Conservation (phyloP, 2,888 invertebrate genomes). For the Linyphia triangularis region DNA sequence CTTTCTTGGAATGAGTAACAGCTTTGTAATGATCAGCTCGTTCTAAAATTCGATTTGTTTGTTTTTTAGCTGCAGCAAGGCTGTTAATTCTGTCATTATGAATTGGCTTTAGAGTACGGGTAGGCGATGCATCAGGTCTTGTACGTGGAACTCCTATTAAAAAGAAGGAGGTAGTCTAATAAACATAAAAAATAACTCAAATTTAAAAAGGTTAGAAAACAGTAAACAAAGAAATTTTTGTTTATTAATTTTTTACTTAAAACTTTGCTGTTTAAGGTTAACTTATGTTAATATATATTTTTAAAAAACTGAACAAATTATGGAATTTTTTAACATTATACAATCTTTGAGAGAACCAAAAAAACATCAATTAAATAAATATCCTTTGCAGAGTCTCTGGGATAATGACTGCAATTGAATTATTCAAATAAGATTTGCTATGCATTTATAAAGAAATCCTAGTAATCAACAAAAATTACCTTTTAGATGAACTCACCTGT, state of each 20-base stretch:
- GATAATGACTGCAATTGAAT: too few relatives aligned
- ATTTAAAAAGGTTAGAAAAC: not conserved
- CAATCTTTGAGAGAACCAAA: not conserved
- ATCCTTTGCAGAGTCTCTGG: too few relatives aligned
- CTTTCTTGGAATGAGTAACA: conserved; percentile 62
- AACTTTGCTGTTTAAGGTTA: too few relatives aligned
- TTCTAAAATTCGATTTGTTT: conserved; percentile 64
- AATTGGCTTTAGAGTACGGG: conserved; percentile 62
- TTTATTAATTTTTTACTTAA: not conserved
- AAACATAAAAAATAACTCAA: not conserved
- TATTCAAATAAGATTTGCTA: too few relatives aligned
- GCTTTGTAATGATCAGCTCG: conserved; percentile 70
- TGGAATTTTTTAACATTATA: not conserved
- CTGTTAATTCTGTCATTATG: conserved; percentile 67
- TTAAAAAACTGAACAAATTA: not conserved
- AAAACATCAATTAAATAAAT: too few relatives aligned
- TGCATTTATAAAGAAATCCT: too few relatives aligned
- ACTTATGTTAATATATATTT: not conserved
- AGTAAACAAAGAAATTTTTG: not conserved
- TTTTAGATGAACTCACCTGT: conserved; percentile 50
- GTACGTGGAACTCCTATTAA: conserved; percentile 62
- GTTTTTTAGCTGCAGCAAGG: conserved; percentile 61
- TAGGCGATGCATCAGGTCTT: conserved; percentile 62
- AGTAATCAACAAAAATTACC: too few relatives aligned
- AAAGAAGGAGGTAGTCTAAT: not conserved